Evolutionary conservation across 1,140 invertebrate species (phyloP), one percentile per base, ranked within the genome.

Genomic region (Conus betulinus): DNA sequence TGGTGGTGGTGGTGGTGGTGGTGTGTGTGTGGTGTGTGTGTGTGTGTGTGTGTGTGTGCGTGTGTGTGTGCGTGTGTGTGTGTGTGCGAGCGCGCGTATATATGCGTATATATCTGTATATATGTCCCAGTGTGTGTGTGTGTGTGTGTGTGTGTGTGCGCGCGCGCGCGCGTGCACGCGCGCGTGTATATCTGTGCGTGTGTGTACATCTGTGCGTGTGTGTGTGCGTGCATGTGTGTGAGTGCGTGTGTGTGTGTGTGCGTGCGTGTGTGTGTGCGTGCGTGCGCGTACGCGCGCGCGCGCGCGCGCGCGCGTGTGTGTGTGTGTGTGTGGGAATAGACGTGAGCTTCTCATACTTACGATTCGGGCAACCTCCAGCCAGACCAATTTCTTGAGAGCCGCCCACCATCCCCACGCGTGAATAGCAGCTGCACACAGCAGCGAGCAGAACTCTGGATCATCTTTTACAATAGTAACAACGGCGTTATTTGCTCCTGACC

Each of bases 351-450:
- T 5, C 57, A 60, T 11, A 91, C 91, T 91, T 90, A 93, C 92
- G n/a, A 89, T 60, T 71, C 92, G 89, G 89, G 79, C 92, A 93
- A 7, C 90, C 90, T 53, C 71, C 53, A 8, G 91, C 92, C 20
- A 93, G 88, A n/a, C 79, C 88, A 15, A 93, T 90, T n/a, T 87
- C 79, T 83, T 93, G 92, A 13, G 76, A 39, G 15, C 90, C 91
- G 15, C 92, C 92, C 7, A 88, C 88, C 90, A 91, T 78, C 6
- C 25, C 76, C 25, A 78, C 25, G 53, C 76, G 39, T 5, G 39
- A 27, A 39, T 89, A 92, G 90, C 92, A 93, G 11, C 92, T 91
- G 89, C 57, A 15, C 55, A 57, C 57, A 60, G 57, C 15, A 60
- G 1, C 1, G 8, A 60, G 57, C 15, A 11, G 57, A 60, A 11